phyloP scores from a whole-genome alignment of 30 jellyfish, hydroid and myxozoan genomes.

The Turritopsis rubra region DNA sequence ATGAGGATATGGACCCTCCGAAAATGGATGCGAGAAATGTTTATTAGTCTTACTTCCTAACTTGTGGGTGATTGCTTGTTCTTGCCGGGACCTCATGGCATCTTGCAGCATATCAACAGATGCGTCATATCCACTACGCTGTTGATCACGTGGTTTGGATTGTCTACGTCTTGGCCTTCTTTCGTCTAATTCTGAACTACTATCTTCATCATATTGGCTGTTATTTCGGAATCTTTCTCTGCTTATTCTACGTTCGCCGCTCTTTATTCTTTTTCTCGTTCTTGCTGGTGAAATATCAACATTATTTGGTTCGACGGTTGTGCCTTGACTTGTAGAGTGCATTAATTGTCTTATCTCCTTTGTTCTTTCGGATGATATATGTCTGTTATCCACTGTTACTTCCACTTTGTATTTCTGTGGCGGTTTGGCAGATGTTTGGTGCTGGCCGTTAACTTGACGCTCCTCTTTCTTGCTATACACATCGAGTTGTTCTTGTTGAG shows the following conservation, averaged over 20 bases:
- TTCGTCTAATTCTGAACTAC: slow-evolving; percentile 18
- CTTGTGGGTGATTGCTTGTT: slow-evolving; percentile 20
- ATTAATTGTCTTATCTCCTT: slow-evolving; percentile 10
- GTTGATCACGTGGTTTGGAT: slow-evolving; percentile 8
- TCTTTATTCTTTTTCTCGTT: not conserved
- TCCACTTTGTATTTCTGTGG: not conserved
- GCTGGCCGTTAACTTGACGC: not conserved
- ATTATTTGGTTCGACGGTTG: not conserved
- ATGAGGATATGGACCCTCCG: too few relatives aligned
- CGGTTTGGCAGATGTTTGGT: not conserved
- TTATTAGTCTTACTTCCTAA: slow-evolving; percentile 19
- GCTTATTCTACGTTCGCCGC: slow-evolving; percentile 21
- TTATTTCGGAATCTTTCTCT: slow-evolving; percentile 16
- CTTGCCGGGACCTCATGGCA: slow-evolving; percentile 39
- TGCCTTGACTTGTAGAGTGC: not conserved
- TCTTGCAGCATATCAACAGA: slow-evolving; percentile 16
- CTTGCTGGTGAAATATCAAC: not conserved
- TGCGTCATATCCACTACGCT: not conserved
- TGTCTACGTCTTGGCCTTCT: not conserved
- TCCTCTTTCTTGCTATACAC: not conserved
- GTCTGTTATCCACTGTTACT: not conserved
- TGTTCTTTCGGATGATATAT: not conserved
- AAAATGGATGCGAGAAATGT: too few relatives aligned
- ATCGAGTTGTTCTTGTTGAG: not conserved
- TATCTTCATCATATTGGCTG: slow-evolving; percentile 22